Base-by-base conservation (phyloP, 2,888 invertebrate genomes). In the Tanypteryx hageni region DNA sequence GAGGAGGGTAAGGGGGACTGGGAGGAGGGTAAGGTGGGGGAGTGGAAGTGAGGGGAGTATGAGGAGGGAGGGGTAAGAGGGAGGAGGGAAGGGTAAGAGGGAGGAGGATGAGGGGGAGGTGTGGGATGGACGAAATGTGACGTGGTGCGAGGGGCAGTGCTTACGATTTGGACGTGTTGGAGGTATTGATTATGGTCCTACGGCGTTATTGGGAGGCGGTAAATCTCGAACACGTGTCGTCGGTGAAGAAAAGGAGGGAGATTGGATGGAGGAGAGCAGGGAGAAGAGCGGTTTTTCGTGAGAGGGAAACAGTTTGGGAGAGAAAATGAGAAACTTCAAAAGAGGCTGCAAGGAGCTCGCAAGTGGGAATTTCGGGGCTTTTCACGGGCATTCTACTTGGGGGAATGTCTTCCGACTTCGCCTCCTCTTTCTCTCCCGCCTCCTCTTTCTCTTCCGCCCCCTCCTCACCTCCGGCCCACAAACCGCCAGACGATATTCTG, bases 171-270 rank as follows among this genome's bases (percentile, higher is more conserved):
- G 76, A 76, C 11, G 64, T 18, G n/a, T 16, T 13, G n/a, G 64
- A 64, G 64, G n/a, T 27, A 76, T 27, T 13, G 76, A 76, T 68
- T 68, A 22, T n/a, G 68, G n/a, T 18, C 64, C 64, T 14, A n/a
- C 7, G n/a, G 76, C 27, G 76, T 27, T 27, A 76, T 76, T 76
- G 22, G 76, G 76, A 76, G 22, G 22, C 76, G 11, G 76, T 76
- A 76, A 76, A 76, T 76, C 68, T 68, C 68, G 22, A 18, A 68
- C 68, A 68, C 68, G 68, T 68, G 76, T 76, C 76, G 76, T 13
- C 76, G 27, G 13, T 22, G 22, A n/a, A 64, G 64, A 10, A 68
- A 22, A 68, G 68, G 68, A n/a, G 18, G 18, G 44, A 44, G 44
- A 44, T 44, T 1, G 44, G 44, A 22, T 10, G 22, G 64, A 64